Conservation (phyloP, 2,888 invertebrate genomes). For the Nephrotoma guestfalica region DNA sequence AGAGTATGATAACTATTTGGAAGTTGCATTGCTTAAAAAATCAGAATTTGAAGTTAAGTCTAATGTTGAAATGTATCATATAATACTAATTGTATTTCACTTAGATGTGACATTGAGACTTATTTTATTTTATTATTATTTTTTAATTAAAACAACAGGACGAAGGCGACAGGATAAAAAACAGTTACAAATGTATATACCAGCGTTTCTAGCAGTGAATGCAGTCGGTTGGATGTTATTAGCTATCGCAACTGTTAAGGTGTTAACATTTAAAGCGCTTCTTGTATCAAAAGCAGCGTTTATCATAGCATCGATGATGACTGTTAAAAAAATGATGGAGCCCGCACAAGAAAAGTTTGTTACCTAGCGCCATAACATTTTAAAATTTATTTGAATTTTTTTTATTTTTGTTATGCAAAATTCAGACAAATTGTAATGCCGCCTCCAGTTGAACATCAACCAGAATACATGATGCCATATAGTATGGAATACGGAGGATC, state of each 20-base stretch:
- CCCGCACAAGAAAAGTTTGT: conserved; percentile 34
- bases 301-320: conserved; percentile 44
- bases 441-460: conserved; percentile 6
- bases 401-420: neutral
- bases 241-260: conserved; percentile 43
- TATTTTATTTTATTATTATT: too few species aligned
- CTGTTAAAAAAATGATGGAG: conserved; percentile 45
- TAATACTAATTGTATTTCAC: neutral
- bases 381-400: neutral
- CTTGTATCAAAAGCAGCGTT: conserved; percentile 54
- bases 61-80: neutral
- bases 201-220: conserved; percentile 53
- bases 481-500: conserved; percentile 29
- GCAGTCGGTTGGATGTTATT: conserved; percentile 47
- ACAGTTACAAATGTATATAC: conserved; percentile 45
- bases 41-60: conserved; percentile 22
- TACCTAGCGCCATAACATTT: neutral
- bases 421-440: neutral
- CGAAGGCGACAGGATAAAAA: conserved; percentile 36
- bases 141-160: neutral
- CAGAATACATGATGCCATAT: conserved; percentile 31
- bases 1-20: conserved; percentile 28
- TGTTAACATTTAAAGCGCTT: conserved; percentile 51
- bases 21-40: conserved; percentile 28
- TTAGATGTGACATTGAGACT: too few species aligned